These are phyloP conservation scores for Formica selysi DNA, from an alignment of 1,140 invertebrate genomes.

Conservation along the genomic window DNA sequence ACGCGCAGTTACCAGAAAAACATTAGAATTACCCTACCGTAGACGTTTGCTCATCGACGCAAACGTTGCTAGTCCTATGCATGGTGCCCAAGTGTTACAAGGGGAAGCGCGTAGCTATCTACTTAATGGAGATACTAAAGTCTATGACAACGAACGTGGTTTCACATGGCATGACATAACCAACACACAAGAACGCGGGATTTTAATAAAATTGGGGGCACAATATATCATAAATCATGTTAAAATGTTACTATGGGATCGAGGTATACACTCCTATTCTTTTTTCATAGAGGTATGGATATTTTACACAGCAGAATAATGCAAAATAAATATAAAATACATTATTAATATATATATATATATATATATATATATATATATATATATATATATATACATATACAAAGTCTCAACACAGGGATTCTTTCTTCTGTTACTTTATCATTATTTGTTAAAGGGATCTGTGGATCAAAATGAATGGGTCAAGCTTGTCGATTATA, in stretches of 20 bases:
- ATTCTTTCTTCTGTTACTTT: not conserved
- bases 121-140: slow-evolving; percentile 94
- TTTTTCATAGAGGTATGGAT: slow-evolving; percentile 94
- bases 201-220: slow-evolving; percentile 94
- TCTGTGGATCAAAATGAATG: slow-evolving; percentile 98
- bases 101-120: slow-evolving; percentile 95
- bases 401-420: not conserved
- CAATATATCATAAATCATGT: slow-evolving; percentile 98
- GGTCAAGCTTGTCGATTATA: slow-evolving; percentile 97
- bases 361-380: too few relatives aligned
- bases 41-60: too few relatives aligned
- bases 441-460: slow-evolving; percentile 86
- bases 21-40: too few relatives aligned
- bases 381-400: too few relatives aligned
- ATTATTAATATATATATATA: not conserved
- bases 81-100: too few relatives aligned
- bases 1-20: too few relatives aligned
- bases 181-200: slow-evolving; percentile 92
- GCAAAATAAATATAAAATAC: not conserved
- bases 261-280: slow-evolving; percentile 97
- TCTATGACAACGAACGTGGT: slow-evolving; percentile 96
- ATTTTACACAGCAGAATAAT: not conserved
- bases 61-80: too few relatives aligned
- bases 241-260: slow-evolving; percentile 97
- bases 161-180: slow-evolving; percentile 97